Conservation (phyloP, 2,888 invertebrate genomes). For the Ferdinandea cuprea region DNA sequence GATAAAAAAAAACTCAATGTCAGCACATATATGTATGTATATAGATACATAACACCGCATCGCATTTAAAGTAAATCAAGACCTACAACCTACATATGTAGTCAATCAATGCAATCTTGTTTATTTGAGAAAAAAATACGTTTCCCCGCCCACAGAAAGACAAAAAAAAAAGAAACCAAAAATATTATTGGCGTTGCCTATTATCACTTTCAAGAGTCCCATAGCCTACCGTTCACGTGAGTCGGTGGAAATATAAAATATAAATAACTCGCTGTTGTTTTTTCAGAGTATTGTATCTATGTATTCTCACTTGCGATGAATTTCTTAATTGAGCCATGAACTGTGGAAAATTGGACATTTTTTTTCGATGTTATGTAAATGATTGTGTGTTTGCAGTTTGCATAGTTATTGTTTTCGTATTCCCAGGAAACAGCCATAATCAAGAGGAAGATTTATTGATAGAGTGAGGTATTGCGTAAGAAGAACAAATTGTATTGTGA, state of each 20-base stretch:
- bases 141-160: too few relatives aligned
- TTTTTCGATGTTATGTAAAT: background rate
- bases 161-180: background rate
- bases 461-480: too few relatives aligned
- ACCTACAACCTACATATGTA: too few relatives aligned
- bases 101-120: too few relatives aligned
- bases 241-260: constrained; percentile 4
- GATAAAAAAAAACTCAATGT: constrained; percentile 8
- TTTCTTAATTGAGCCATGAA: constrained; percentile 17
- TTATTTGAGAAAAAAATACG: too few relatives aligned
- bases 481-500: too few relatives aligned
- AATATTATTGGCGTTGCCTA: constrained; percentile 12
- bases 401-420: too few relatives aligned
- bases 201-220: constrained; percentile 16
- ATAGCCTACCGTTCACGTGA: constrained; percentile 15
- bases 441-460: too few relatives aligned
- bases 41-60: too few relatives aligned
- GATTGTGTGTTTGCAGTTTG: background rate
- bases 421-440: too few relatives aligned
- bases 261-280: constrained; percentile 10
- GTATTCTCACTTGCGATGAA: background rate
- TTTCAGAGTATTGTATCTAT: too few relatives aligned
- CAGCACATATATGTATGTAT: background rate
- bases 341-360: background rate
- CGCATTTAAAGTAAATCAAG: too few relatives aligned